phyloP scores from a whole-genome alignment of 2,797 vertebrate species.

The Rhinophrynus dorsalis region DNA sequence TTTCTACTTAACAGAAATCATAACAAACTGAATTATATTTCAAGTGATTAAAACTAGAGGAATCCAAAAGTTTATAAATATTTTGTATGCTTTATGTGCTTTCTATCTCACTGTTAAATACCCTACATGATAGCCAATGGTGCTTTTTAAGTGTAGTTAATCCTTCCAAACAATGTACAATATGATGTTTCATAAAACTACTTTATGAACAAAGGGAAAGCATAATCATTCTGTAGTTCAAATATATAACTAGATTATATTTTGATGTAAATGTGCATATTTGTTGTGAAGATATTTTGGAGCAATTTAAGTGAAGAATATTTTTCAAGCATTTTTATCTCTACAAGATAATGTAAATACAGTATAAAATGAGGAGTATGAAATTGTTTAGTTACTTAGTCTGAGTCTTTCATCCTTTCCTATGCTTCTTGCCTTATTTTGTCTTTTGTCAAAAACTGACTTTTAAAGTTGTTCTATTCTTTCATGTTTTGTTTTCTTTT shows the following conservation, averaged over 20 bases:
- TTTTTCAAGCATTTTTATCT: constrained; percentile 22
- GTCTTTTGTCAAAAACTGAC: background rate
- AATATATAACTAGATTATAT: constrained; percentile 8
- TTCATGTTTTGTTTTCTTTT: constrained; percentile 4
- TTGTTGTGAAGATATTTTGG: constrained; percentile 16
- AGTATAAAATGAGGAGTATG: background rate
- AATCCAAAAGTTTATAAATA: too few species aligned
- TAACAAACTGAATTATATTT: too few species aligned
- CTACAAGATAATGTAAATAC: constrained; percentile 34
- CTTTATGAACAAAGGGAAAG: constrained; percentile 12
- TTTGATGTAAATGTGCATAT: background rate
- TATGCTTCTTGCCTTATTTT: background rate
- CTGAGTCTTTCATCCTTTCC: constrained; percentile 22
- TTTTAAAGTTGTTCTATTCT: background rate
- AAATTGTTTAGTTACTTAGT: background rate
- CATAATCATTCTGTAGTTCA: constrained; percentile 8
- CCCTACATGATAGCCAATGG: too few species aligned
- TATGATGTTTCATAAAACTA: background rate
- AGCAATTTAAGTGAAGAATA: constrained; percentile 20
- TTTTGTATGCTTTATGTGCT: too few species aligned
- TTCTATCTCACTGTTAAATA: too few species aligned
- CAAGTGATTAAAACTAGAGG: too few species aligned
- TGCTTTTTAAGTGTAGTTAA: too few species aligned
- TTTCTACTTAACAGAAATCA: too few species aligned
- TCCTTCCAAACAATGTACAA: too few species aligned